Evolutionary conservation across 2,113 vertebrate species (phyloP).

Genomic region (Pelobates fuscus): DNA sequence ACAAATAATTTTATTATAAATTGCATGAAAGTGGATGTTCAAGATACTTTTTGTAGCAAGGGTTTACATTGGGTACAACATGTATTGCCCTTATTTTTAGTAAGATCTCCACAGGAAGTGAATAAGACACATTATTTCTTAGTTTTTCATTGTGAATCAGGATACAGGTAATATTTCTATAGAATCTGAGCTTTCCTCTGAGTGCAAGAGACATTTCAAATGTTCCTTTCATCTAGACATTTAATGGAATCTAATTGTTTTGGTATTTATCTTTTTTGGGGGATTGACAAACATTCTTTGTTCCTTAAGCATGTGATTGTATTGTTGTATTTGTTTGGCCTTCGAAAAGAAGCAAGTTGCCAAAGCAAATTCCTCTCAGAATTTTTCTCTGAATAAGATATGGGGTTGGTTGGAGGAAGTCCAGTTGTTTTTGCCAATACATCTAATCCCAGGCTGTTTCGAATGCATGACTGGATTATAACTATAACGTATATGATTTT

Average conservation of each 20-base stretch:
- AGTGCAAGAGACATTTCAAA: constrained; percentile 3
- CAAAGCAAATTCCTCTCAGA: constrained; percentile 63
- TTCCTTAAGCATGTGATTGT: constrained; percentile 54
- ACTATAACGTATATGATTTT: constrained; percentile 5
- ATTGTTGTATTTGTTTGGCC: constrained; percentile 59
- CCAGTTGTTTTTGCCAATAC: constrained; percentile 57
- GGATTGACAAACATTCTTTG: constrained; percentile 27
- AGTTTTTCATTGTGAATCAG: too few species aligned
- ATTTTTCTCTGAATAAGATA: constrained; percentile 63
- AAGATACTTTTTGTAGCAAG: too few species aligned
- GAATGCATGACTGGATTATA: constrained; percentile 51
- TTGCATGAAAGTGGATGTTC: too few species aligned
- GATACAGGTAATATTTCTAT: too few species aligned
- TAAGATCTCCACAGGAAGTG: too few species aligned
- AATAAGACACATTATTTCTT: too few species aligned
- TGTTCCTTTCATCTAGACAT: constrained; percentile 25
- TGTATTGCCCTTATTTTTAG: too few species aligned
- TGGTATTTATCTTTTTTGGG: constrained; percentile 32
- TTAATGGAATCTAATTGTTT: constrained; percentile 38
- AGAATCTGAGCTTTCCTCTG: too few species aligned
- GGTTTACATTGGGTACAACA: too few species aligned
- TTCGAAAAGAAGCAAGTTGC: constrained; percentile 53
- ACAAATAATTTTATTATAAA: too few species aligned
- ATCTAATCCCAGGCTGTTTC: constrained; percentile 50
- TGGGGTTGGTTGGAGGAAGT: constrained; percentile 57